Evolutionary conservation across 2,113 vertebrate species (phyloP).

Genomic region (Engraulis encrasicolus): DNA sequence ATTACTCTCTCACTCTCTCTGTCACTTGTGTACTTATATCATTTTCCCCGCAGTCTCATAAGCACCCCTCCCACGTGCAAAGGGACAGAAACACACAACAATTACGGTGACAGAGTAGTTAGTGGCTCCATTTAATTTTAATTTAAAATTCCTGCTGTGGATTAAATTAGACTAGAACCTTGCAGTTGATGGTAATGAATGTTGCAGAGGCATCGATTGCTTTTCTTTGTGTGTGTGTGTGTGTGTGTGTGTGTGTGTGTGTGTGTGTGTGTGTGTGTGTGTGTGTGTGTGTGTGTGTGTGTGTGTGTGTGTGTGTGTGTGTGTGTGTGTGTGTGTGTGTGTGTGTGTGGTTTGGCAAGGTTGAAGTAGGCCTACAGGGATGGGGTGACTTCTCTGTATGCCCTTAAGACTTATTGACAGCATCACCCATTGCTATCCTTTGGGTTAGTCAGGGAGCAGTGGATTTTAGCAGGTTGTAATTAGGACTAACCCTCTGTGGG

Average conservation of each 20-base stretch:
- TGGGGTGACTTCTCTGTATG: not conserved
- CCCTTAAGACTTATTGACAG: too few relatives aligned
- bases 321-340: not conserved
- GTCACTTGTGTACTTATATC: slow-evolving; percentile 23
- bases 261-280: slow-evolving; percentile 6
- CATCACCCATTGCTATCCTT: too few relatives aligned
- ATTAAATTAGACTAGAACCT: slow-evolving; percentile 52
- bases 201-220: slow-evolving; percentile 49
- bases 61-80: slow-evolving; percentile 19
- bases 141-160: slow-evolving; percentile 51
- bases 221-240: slow-evolving; percentile 25
- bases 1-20: slow-evolving; percentile 35
- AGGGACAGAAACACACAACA: slow-evolving; percentile 33
- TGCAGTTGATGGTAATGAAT: slow-evolving; percentile 55
- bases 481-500: not conserved
- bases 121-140: slow-evolving; percentile 55
- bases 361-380: not conserved
- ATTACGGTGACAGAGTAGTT: slow-evolving; percentile 19
- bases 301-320: not conserved
- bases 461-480: slow-evolving; percentile 17
- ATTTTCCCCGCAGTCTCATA: not conserved
- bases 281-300: not conserved
- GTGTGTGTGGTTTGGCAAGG: not conserved
- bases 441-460: not conserved
- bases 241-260: not conserved